Percentiles rank a stretch among this genome's conserved stretches.
Conservation (phyloP, 1,140 invertebrate genomes). For the Callitettix versicolor region DNA sequence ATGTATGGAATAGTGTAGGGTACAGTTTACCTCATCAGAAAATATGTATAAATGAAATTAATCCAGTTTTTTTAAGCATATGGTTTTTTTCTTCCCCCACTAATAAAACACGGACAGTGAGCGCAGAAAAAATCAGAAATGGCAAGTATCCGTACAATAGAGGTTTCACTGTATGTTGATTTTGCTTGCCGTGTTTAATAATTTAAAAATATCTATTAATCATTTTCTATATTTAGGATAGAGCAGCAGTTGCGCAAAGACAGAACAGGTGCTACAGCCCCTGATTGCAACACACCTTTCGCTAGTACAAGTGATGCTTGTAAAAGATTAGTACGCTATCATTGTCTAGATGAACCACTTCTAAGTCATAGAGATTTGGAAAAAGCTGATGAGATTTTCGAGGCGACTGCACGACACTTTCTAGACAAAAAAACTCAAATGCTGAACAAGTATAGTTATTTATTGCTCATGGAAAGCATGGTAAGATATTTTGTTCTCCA, state of each 20-base stretch:
- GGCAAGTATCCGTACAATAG: too few relatives aligned
- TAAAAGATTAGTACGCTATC: conserved; percentile 67
- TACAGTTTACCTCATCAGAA: too few relatives aligned
- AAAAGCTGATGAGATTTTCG: conserved; percentile 68
- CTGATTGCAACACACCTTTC: conserved; percentile 69
- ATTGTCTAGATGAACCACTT: conserved; percentile 63
- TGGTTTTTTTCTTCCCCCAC: too few relatives aligned
- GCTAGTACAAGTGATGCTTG: conserved; percentile 61
- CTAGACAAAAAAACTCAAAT: conserved; percentile 63
- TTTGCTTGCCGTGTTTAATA: too few relatives aligned
- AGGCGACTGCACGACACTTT: conserved; percentile 58
- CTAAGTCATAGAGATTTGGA: conserved; percentile 52
- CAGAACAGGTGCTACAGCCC: conserved; percentile 62
- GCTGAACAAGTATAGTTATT: conserved; percentile 65
- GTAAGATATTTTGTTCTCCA: conserved; percentile 38
- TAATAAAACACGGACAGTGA: too few relatives aligned
- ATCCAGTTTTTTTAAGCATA: too few relatives aligned
- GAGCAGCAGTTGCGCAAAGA: conserved; percentile 68
- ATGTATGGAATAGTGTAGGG: too few relatives aligned
- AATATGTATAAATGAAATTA: too few relatives aligned
- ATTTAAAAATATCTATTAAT: too few relatives aligned
- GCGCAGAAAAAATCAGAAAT: too few relatives aligned
- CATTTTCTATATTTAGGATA: conserved; percentile 39
- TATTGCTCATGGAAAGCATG: conserved; percentile 75
- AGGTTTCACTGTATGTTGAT: too few relatives aligned